Evolutionary conservation across 2,888 invertebrate genomes (phyloP).

Genomic region (Hipparchia semele): DNA sequence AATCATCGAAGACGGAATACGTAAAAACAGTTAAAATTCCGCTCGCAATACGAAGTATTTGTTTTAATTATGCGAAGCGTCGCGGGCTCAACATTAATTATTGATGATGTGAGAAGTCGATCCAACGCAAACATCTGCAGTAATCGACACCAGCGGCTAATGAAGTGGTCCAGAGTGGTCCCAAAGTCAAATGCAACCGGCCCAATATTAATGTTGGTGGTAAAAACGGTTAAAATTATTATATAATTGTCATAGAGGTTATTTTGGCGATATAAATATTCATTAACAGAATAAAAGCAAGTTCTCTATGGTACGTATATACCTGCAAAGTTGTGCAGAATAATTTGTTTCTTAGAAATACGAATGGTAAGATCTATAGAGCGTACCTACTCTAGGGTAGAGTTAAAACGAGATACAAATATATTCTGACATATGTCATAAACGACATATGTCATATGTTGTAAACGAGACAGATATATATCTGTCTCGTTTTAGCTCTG

Average conservation of each 20-base stretch:
- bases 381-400: too few relatives aligned
- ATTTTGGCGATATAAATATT: too few relatives aligned
- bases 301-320: neutral
- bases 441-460: too few relatives aligned
- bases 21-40: constrained; percentile 33
- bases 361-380: too few relatives aligned
- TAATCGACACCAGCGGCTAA: constrained; percentile 69
- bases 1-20: constrained; percentile 21
- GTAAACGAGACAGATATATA: too few relatives aligned
- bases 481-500: too few relatives aligned
- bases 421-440: too few relatives aligned
- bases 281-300: too few relatives aligned
- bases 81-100: constrained; percentile 59
- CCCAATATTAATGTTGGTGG: constrained; percentile 48
- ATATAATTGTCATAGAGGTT: too few relatives aligned
- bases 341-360: too few relatives aligned
- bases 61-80: constrained; percentile 47
- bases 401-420: too few relatives aligned
- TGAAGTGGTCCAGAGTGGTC: constrained; percentile 63
- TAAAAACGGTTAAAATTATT: constrained; percentile 32
- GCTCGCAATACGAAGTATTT: constrained; percentile 44
- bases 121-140: constrained; percentile 47
- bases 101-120: constrained; percentile 58
- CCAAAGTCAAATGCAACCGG: constrained; percentile 53
- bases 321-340: neutral